Base-by-base conservation (phyloP, 2,113 vertebrate species). In the Phaethon lepturus region DNA sequence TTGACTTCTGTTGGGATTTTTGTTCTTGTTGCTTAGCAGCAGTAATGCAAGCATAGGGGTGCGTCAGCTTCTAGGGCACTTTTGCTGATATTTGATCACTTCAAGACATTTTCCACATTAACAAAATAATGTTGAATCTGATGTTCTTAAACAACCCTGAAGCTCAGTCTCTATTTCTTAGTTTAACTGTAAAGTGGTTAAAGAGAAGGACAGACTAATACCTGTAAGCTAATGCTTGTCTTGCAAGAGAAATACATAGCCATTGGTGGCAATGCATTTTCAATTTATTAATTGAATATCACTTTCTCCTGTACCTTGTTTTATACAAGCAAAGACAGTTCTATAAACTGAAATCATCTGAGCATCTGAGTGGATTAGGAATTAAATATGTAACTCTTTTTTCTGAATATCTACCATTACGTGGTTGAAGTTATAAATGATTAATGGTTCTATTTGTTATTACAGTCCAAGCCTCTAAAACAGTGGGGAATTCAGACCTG, bases 11-110 rank as follows among this genome's bases (percentile, higher is more conserved):
- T 12, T 31, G 24, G 16, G 10, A 24, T 86, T 76, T 90, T 74
- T 72, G 55, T 56, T 91, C 88, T 33, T 49, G 94, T 95, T 95
- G 79, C 96, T 91, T 91, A 94, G 92, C 91, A 97, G 94, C 90
- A 84, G 62, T 60, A 63, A 28, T 13, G 19, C 10, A 81, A 72
- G 6, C 20, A 38, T 62, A 38, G 2, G 68, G 90, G 68, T 74
- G 59, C 47, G 35, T 71, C 56, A 69, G 47, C 33, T 86, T 77
- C 68, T 56, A 66, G 63, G 71, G 29, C 52, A 64, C 52, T 86
- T 74, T 42, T 42, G 3, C 42, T 63, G 52, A 13, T 55, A 71
- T 79, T 92, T 74, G 44, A 66, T 71, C 7, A 62, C 10, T 71
- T 74, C 12, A 16, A 59, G 50, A 28, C 9, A 55, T 88, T 92